Conservation (phyloP, 30 jellyfish, hydroid and myxozoan genomes). For the Aurelia aurita region DNA sequence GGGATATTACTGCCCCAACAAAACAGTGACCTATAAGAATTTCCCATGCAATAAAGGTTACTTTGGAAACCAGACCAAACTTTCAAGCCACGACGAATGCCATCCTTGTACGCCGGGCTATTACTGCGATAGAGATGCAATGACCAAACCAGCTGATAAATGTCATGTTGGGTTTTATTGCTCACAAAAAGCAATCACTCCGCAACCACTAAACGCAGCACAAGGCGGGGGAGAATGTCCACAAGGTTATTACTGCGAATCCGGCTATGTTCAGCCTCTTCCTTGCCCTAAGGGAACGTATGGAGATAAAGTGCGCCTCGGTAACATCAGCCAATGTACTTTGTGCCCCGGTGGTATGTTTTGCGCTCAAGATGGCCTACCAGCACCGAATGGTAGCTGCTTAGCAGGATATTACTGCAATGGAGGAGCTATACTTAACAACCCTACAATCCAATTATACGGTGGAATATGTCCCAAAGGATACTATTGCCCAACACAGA, state of each 20-base stretch:
- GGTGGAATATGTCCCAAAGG: conserved; percentile 96
- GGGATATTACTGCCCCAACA: conserved; percentile 95
- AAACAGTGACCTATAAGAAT: conserved; percentile 82
- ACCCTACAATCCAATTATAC: conserved; percentile 73
- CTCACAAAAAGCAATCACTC: conserved; percentile 82
- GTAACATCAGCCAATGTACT: conserved; percentile 73
- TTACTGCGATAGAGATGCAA: conserved; percentile 89
- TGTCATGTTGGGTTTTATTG: conserved; percentile 96
- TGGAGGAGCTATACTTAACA: conserved; percentile 75
- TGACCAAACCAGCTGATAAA: conserved; percentile 82
- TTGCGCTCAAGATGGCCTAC: conserved; percentile 87
- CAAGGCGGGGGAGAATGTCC: conserved; percentile 99
- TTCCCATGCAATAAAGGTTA: conserved; percentile 93
- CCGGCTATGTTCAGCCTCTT: conserved; percentile 78
- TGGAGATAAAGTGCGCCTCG: conserved; percentile 77
- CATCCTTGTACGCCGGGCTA: conserved; percentile 98
- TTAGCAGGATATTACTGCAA: conserved; percentile 90
- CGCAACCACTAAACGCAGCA: conserved; percentile 76
- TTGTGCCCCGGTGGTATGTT: conserved; percentile 94
- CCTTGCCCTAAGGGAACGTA: conserved; percentile 97
- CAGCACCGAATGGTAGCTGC: conserved; percentile 90
- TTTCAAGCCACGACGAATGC: conserved; percentile 93
- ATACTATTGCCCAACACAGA: conserved; percentile 84
- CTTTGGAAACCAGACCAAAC: conserved; percentile 82
- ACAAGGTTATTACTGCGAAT: conserved; percentile 87